Evolutionary conservation across 2,797 vertebrate species (phyloP).

Genomic region (Odontamblyopus lacepedii): DNA sequence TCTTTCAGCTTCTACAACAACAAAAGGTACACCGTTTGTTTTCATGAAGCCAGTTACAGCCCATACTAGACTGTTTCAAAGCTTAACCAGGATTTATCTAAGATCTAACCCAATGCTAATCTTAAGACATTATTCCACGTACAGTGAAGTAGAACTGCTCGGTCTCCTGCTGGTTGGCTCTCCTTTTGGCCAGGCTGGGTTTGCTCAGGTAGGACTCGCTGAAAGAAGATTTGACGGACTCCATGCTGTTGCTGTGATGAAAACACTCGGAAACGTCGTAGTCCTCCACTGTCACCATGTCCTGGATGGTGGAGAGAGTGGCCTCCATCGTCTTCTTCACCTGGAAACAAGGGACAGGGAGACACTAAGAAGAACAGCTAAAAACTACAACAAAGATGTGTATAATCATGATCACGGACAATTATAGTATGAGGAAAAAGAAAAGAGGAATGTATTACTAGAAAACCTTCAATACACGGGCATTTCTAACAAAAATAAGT

Average conservation of each 20-base stretch:
- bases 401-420: too few relatives aligned
- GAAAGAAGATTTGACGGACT: constrained; percentile 95
- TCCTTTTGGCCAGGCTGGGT: constrained; percentile 94
- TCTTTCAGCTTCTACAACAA: constrained; percentile 94
- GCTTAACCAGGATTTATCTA: neutral
- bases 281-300: constrained; percentile 97
- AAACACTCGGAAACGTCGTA: constrained; percentile 97
- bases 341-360: constrained; percentile 57
- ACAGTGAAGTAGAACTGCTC: constrained; percentile 99
- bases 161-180: constrained; percentile 97
- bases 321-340: constrained; percentile 99
- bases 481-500: too few relatives aligned
- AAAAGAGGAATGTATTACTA: too few relatives aligned
- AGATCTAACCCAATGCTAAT: neutral
- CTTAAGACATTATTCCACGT: constrained; percentile 38
- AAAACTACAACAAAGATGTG: too few relatives aligned
- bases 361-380: too few relatives aligned
- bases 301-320: constrained; percentile 95
- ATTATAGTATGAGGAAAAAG: too few relatives aligned
- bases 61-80: too few relatives aligned
- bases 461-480: too few relatives aligned
- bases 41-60: neutral
- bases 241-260: constrained; percentile 98
- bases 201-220: constrained; percentile 98
- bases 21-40: constrained; percentile 12